Evolutionary conservation across 2,797 vertebrate species (phyloP).

Genomic region (Cossypha heuglini): DNA sequence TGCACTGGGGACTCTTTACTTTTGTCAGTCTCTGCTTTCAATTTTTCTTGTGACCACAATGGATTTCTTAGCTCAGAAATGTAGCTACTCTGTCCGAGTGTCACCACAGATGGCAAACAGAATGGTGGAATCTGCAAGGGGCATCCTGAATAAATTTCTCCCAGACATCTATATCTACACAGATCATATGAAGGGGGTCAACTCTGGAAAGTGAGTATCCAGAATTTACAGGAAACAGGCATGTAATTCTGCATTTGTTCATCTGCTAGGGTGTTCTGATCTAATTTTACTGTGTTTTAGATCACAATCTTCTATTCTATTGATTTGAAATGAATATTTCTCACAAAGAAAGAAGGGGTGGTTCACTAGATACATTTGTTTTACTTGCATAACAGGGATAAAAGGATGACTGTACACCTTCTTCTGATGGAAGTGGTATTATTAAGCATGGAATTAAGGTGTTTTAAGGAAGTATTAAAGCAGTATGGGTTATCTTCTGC

Average conservation of each 20-base stretch:
- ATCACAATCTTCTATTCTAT: not conserved
- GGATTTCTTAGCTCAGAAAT: slow-evolving; percentile 67
- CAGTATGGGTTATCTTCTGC: not conserved
- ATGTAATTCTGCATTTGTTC: not conserved
- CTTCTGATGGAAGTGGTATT: not conserved
- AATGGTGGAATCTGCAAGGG: slow-evolving; percentile 90
- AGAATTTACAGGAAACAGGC: not conserved
- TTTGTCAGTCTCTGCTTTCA: not conserved
- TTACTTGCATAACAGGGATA: not conserved
- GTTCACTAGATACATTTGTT: not conserved
- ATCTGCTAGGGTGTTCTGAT: not conserved
- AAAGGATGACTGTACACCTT: not conserved
- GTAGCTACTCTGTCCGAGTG: slow-evolving; percentile 90
- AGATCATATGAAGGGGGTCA: slow-evolving; percentile 93
- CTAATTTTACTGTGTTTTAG: not conserved
- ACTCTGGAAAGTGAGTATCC: slow-evolving; percentile 90
- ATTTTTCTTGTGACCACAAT: not conserved
- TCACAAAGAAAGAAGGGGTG: accelerated
- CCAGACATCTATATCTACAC: slow-evolving; percentile 98
- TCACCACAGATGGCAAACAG: slow-evolving; percentile 97
- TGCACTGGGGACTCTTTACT: not conserved
- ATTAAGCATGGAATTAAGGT: not conserved
- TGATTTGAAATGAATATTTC: not conserved
- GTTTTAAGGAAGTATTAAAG: not conserved
- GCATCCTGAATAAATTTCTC: slow-evolving; percentile 91